Conservation (phyloP, 1,140 invertebrate genomes). For the Diprion similis region DNA sequence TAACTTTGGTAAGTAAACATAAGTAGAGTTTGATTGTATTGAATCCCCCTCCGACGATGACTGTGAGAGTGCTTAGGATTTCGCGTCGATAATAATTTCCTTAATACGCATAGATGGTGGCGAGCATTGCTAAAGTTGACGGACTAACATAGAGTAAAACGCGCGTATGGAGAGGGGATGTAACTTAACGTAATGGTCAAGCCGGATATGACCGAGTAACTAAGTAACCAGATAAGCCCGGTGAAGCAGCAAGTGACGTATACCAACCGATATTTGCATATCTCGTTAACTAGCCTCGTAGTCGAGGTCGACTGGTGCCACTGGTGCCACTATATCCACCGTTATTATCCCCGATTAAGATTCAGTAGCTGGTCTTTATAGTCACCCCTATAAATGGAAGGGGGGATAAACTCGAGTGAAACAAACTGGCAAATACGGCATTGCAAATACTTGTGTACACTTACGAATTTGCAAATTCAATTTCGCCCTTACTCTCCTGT, state of each 20-base stretch:
- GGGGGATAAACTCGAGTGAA: too few relatives aligned
- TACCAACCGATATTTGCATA: constrained; percentile 22
- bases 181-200: background rate
- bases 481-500: background rate
- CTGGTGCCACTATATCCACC: background rate
- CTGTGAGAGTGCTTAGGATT: too few relatives aligned
- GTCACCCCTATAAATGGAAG: too few relatives aligned
- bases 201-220: background rate
- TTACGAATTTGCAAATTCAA: constrained; percentile 1
- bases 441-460: constrained; percentile 15
- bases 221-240: constrained; percentile 19
- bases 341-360: constrained; percentile 4
- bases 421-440: background rate
- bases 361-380: background rate
- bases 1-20: constrained; percentile 19
- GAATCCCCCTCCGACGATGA: too few relatives aligned
- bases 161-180: too few relatives aligned
- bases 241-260: constrained; percentile 20
- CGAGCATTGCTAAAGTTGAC: too few relatives aligned
- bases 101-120: too few relatives aligned
- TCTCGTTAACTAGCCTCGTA: constrained; percentile 18
- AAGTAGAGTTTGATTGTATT: too few relatives aligned
- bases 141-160: too few relatives aligned
- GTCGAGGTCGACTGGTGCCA: constrained; percentile 18
- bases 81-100: too few relatives aligned